Conservation (phyloP, 1,140 invertebrate genomes). For the Anoplolepis gracilipes region DNA sequence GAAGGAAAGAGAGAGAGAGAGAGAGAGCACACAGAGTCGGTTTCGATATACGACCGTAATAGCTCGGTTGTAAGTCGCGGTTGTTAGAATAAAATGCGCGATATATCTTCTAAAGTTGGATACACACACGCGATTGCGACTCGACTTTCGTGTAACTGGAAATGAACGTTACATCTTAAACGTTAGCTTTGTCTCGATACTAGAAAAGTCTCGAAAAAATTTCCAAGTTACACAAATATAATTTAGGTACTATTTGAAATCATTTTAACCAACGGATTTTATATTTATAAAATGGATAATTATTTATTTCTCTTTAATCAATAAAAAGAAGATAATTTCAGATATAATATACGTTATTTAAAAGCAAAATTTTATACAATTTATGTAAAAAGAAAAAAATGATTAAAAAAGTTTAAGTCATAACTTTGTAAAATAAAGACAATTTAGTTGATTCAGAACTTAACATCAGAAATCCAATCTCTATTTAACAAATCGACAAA, state of each 20-base stretch:
- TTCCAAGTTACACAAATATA: background rate
- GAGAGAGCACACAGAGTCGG: background rate
- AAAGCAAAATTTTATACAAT: background rate
- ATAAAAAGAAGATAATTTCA: background rate
- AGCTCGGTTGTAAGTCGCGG: slow-evolving; percentile 8
- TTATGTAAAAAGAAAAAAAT: slow-evolving; percentile 1
- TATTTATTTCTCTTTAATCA: background rate
- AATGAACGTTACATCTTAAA: background rate
- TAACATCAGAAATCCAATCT: slow-evolving; percentile 40
- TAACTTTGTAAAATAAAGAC: background rate
- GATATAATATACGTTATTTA: background rate
- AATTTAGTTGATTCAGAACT: slow-evolving; percentile 9
- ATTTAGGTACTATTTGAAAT: background rate
- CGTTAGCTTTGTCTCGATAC: background rate
- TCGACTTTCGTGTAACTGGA: background rate
- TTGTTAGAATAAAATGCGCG: slow-evolving; percentile 3
- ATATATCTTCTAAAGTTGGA: slow-evolving; percentile 21
- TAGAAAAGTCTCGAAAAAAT: background rate
- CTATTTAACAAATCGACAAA: slow-evolving; percentile 8
- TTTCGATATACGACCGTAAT: slow-evolving; percentile 14
- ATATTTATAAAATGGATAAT: background rate
- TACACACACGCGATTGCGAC: background rate
- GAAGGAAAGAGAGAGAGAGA: too few species aligned
- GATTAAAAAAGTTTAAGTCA: background rate
- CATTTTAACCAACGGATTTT: background rate